Evolutionary conservation across 2,888 invertebrate genomes (phyloP).

Genomic region (Aporophyla lueneburgensis): DNA sequence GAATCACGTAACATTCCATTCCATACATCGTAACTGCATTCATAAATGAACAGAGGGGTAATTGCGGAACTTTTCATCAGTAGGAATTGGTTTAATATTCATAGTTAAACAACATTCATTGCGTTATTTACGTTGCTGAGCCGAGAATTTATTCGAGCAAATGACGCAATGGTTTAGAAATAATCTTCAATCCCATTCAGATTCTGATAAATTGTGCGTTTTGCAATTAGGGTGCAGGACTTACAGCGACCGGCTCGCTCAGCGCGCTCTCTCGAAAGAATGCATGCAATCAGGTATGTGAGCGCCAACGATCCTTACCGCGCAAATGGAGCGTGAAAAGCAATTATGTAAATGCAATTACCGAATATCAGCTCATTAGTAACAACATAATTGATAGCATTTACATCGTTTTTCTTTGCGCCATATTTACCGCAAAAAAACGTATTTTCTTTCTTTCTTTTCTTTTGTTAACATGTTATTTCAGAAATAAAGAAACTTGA

Average conservation of each 20-base stretch:
- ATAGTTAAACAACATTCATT: too few relatives aligned
- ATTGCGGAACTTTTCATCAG: too few relatives aligned
- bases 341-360: slow-evolving; percentile 55
- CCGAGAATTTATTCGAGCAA: too few relatives aligned
- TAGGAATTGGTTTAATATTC: too few relatives aligned
- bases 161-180: too few relatives aligned
- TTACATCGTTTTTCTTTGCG: not conserved
- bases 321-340: slow-evolving; percentile 44
- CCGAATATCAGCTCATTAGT: slow-evolving; percentile 50
- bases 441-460: too few relatives aligned
- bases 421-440: too few relatives aligned
- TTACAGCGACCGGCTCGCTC: not conserved
- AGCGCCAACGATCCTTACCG: slow-evolving; percentile 27
- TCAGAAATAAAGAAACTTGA: not conserved
- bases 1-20: not conserved
- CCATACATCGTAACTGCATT: not conserved
- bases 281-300: slow-evolving; percentile 15
- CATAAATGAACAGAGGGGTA: not conserved
- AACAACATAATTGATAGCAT: slow-evolving; percentile 36
- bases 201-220: too few relatives aligned
- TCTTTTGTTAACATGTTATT: too few relatives aligned
- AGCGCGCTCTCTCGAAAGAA: slow-evolving; percentile 15
- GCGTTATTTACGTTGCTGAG: too few relatives aligned
- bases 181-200: too few relatives aligned
- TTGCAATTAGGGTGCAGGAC: too few relatives aligned